A percentile compares a stretch with the other conserved stretches of the same genome.
Conservation (phyloP, 2,888 invertebrate species). For the Tricholauxania praeusta region DNA sequence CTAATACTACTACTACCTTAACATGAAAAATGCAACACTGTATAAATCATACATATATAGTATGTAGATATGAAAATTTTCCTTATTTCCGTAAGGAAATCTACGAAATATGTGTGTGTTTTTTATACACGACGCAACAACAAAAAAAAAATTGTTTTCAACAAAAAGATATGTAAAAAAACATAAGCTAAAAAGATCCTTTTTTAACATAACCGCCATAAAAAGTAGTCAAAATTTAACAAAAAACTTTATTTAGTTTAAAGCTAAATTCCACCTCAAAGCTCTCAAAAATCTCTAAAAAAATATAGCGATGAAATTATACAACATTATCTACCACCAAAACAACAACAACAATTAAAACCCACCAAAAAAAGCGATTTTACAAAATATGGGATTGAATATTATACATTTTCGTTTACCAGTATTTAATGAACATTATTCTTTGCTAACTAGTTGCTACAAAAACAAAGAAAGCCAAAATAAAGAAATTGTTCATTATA, state of each 20-base stretch:
- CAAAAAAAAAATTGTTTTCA: not conserved
- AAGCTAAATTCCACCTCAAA: conserved; percentile 8
- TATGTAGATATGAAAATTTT: not conserved
- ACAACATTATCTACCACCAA: not conserved
- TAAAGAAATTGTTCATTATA: conserved; percentile 62
- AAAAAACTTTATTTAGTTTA: conserved; percentile 5
- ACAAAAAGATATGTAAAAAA: conserved; percentile 17
- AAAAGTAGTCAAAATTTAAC: conserved; percentile 18
- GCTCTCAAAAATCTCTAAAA: too few species aligned
- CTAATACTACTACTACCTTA: conserved; percentile 43
- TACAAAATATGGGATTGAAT: conserved; percentile 66
- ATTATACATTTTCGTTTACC: conserved; percentile 71
- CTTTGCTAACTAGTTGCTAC: conserved; percentile 50
- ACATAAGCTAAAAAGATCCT: conserved; percentile 36
- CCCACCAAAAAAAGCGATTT: conserved; percentile 43
- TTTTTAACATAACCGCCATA: conserved; percentile 33
- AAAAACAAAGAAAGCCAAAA: conserved; percentile 24
- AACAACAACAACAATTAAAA: conserved; percentile 44
- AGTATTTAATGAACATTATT: conserved; percentile 68
- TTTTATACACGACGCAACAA: conserved; percentile 20
- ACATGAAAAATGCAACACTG: conserved; percentile 28
- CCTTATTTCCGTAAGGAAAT: not conserved
- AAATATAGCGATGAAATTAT: too few species aligned
- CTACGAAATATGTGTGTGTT: conserved; percentile 7
- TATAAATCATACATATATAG: conserved; percentile 10